Evolutionary conservation across 2,888 invertebrate genomes (phyloP).

Genomic region (Plagodis pulveraria): DNA sequence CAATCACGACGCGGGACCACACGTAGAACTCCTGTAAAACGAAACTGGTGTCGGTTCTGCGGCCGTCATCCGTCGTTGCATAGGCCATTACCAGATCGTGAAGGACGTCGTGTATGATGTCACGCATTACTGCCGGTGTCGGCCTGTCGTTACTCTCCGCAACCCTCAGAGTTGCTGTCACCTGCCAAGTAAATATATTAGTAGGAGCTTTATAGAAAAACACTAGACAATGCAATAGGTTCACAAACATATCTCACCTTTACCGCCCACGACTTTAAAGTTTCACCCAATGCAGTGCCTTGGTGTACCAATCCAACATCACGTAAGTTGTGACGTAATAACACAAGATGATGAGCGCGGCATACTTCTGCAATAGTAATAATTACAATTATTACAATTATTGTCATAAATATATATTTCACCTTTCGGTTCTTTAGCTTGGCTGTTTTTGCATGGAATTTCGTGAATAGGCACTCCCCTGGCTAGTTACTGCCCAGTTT

Average conservation of each 20-base stretch:
- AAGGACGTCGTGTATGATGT: slow-evolving; percentile 44
- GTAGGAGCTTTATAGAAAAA: neutral
- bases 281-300: slow-evolving; percentile 55
- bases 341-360: slow-evolving; percentile 57
- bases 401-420: neutral
- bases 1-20: slow-evolving; percentile 51
- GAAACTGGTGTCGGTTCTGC: slow-evolving; percentile 40
- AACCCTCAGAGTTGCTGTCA: slow-evolving; percentile 42
- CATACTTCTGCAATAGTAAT: slow-evolving; percentile 57
- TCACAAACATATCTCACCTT: slow-evolving; percentile 48
- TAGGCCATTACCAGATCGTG: slow-evolving; percentile 56
- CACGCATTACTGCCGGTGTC: slow-evolving; percentile 43
- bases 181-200: slow-evolving; percentile 43
- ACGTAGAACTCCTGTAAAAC: slow-evolving; percentile 50
- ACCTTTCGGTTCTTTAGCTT: neutral
- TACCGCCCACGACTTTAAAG: slow-evolving; percentile 55
- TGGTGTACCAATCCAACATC: slow-evolving; percentile 46
- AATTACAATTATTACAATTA: too few relatives aligned
- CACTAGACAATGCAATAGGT: neutral
- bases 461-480: too few relatives aligned
- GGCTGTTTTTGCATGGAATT: too few relatives aligned
- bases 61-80: slow-evolving; percentile 47
- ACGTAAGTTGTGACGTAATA: slow-evolving; percentile 52
- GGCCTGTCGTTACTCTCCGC: slow-evolving; percentile 50
- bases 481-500: neutral